Evolutionary conservation across 2,797 vertebrate species (phyloP), one percentile per base, ranked within the genome.

Genomic region (Acropternis orthonyx): DNA sequence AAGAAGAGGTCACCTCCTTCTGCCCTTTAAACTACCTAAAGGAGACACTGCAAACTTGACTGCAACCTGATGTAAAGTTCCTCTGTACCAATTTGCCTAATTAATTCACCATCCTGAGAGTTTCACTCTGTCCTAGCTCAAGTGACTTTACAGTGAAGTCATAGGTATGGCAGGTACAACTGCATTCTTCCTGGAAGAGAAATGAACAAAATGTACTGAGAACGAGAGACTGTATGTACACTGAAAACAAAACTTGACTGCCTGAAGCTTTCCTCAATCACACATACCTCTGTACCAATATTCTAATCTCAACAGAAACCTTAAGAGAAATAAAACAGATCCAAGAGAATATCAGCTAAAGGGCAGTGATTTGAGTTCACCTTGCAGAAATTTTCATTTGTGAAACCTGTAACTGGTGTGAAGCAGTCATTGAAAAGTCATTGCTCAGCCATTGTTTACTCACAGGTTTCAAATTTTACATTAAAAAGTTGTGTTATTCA

Each of bases 121-220:
- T 88, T 66, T 91, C 32, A 76, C 41, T 39, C 26, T 89, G 68
- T 67, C 66, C 83, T 92, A 34, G 43, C 36, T 68, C 41, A 66
- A 85, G 37, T 51, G 56, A 77, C 77, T 90, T 84, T 73, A 28
- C n/a, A 77, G 34, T 71, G 46, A 81, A 88, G 71, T 85, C 63
- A 54, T 16, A 76, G 27, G n/a, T 71, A 84, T 11, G 49, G 55
- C 34, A 78, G 59, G 55, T 77, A 43, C 44, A 65, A 68, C 5
- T 49, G 28, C 6, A 7, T 91, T 91, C 76, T 80, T 93, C 72
- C 66, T 86, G 72, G 85, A 88, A 73, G 63, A 73, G 72, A 86
- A 92, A 85, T 66, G 93, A 76, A 92, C 85, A 82, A 91, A 88
- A 75, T 66, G 92, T 89, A 44, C 89, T 43, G 46, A 61, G 62